Conservation (phyloP, 1,140 invertebrate species). For the Aethina tumida region DNA sequence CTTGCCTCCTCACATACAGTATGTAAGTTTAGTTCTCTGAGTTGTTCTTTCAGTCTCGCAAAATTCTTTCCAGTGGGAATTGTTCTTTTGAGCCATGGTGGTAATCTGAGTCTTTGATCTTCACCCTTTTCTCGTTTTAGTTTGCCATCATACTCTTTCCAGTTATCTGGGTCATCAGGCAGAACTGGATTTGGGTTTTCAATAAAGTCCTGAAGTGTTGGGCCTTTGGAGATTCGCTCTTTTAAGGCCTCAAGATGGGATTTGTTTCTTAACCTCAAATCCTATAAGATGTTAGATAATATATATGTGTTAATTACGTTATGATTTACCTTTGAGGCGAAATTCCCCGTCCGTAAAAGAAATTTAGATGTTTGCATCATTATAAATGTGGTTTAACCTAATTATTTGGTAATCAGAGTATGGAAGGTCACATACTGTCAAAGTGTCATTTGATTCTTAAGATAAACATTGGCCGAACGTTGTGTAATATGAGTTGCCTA, state of each 20-base stretch:
- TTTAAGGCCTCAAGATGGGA: slow-evolving; percentile 32
- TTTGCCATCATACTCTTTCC: slow-evolving; percentile 66
- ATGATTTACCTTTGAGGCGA: too few relatives aligned
- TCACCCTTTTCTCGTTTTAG: slow-evolving; percentile 78
- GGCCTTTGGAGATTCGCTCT: slow-evolving; percentile 51
- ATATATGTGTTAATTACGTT: too few relatives aligned
- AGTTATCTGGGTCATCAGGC: slow-evolving; percentile 44
- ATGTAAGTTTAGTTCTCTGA: slow-evolving; percentile 81
- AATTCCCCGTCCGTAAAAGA: too few relatives aligned
- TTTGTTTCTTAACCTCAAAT: slow-evolving; percentile 22
- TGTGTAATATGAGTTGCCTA: too few relatives aligned
- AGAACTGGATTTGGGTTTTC: slow-evolving; percentile 38
- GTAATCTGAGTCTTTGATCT: slow-evolving; percentile 70
- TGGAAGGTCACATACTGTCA: too few relatives aligned
- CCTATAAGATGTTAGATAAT: too few relatives aligned
- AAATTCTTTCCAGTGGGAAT: slow-evolving; percentile 88
- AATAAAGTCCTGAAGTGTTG: slow-evolving; percentile 54
- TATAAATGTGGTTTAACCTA: too few relatives aligned
- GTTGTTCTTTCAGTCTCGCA: slow-evolving; percentile 73
- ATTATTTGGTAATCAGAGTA: too few relatives aligned
- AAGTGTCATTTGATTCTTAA: too few relatives aligned
- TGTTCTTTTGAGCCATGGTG: slow-evolving; percentile 94
- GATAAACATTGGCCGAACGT: too few relatives aligned
- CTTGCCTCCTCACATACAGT: slow-evolving; percentile 98
- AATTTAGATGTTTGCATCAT: too few relatives aligned